Evolutionary conservation across 2,888 invertebrate species (phyloP).

Genomic region (Schrankia costaestrigalis): DNA sequence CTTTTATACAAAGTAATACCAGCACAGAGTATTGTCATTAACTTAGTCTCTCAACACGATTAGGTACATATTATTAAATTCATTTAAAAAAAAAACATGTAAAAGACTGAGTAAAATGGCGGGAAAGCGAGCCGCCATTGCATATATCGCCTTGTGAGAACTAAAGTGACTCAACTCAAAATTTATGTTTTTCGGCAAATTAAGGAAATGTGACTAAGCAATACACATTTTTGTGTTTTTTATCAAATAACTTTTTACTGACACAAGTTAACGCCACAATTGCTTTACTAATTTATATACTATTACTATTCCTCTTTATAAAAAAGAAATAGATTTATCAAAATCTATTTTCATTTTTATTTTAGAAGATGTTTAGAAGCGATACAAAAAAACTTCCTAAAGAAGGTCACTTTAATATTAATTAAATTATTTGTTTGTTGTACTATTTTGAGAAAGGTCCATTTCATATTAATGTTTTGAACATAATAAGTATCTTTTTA

Average conservation of each 20-base stretch:
- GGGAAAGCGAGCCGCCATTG: conserved; percentile 29
- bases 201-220: background rate
- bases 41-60: conserved; percentile 17
- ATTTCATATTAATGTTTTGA: background rate
- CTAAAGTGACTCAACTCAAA: background rate
- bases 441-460: background rate
- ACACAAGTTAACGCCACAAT: background rate
- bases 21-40: conserved; percentile 11
- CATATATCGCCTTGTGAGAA: conserved; percentile 21
- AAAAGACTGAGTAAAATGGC: conserved; percentile 19
- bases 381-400: background rate
- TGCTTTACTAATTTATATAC: background rate
- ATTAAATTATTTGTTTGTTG: background rate
- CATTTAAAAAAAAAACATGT: conserved; percentile 26
- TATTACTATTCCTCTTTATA: background rate
- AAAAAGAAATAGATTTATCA: background rate
- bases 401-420: background rate
- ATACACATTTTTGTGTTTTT: background rate
- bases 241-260: background rate
- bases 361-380: too few relatives aligned
- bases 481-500: background rate
- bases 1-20: conserved; percentile 6
- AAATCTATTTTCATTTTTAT: too few relatives aligned
- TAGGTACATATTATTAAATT: conserved; percentile 28
- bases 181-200: background rate